Evolutionary conservation across 2,797 vertebrate species (phyloP).

Genomic region (Acanthurus leucopareius): DNA sequence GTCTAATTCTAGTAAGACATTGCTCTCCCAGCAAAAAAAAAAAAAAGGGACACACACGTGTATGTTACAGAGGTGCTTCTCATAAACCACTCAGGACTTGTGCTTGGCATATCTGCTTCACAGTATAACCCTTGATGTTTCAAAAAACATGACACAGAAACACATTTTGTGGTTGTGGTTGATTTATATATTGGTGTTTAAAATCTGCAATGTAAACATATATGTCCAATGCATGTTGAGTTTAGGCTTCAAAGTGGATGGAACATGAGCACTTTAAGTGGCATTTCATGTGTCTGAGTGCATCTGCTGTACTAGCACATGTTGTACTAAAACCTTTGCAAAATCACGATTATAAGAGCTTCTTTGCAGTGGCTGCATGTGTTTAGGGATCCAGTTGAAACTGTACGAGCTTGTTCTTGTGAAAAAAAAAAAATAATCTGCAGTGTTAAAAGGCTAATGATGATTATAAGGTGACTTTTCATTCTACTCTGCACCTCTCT

Average conservation of each 20-base stretch:
- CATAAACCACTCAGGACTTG: conserved; percentile 38
- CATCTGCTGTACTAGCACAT: not conserved
- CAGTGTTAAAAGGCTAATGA: conserved; percentile 4
- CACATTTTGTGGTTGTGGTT: not conserved
- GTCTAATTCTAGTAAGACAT: conserved; percentile 75
- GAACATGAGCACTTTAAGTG: conserved; percentile 1
- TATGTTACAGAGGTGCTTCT: conserved; percentile 43
- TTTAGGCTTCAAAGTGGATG: not conserved
- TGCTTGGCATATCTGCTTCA: conserved; percentile 24
- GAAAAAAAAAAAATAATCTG: conserved; percentile 12
- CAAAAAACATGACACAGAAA: not conserved
- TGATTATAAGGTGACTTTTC: conserved; percentile 17
- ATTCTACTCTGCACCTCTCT: not conserved
- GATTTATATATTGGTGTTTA: not conserved
- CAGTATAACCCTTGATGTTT: conserved; percentile 5
- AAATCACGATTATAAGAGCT: conserved; percentile 12
- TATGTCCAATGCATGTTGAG: not conserved
- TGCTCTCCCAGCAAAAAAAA: conserved; percentile 62
- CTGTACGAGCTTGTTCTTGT: not conserved
- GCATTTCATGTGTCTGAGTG: not conserved
- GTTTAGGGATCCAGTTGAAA: conserved; percentile 8
- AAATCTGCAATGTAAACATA: not conserved
- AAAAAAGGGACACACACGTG: conserved; percentile 47
- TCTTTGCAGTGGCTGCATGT: conserved; percentile 24
- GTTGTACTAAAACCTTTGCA: not conserved